These are phyloP conservation scores for Chorisops tibialis DNA, from an alignment of 2,888 invertebrate species.

Conservation along the genomic window DNA sequence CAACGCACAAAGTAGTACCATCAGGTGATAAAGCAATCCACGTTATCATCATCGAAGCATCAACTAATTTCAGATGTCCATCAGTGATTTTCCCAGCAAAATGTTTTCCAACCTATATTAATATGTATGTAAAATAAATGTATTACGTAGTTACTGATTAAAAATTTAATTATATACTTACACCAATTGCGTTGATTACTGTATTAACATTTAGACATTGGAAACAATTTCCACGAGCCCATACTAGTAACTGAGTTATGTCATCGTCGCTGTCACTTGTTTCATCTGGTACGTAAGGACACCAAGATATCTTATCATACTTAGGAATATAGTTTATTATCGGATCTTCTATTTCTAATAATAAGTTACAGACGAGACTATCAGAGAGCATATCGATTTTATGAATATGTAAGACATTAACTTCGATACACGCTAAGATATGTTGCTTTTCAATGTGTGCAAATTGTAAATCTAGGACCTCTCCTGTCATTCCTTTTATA, in stretches of 20 bases:
- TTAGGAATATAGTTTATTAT: constrained; percentile 51
- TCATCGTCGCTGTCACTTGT: constrained; percentile 60
- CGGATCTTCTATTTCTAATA: constrained; percentile 52
- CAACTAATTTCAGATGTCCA: constrained; percentile 48
- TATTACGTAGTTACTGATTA: not conserved
- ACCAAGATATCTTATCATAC: constrained; percentile 82
- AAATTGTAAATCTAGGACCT: constrained; percentile 89
- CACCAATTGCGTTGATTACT: constrained; percentile 45
- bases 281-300: constrained; percentile 78
- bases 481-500: constrained; percentile 82
- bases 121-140: not conserved
- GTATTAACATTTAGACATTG: constrained; percentile 49
- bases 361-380: constrained; percentile 57
- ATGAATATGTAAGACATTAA: constrained; percentile 78
- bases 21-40: constrained; percentile 92
- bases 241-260: constrained; percentile 73
- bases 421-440: constrained; percentile 84
- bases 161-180: constrained; percentile 36
- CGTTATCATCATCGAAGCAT: constrained; percentile 65
- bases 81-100: constrained; percentile 42
- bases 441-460: constrained; percentile 76
- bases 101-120: constrained; percentile 44
- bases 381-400: constrained; percentile 64
- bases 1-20: constrained; percentile 90
- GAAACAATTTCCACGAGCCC: constrained; percentile 69